Evolutionary conservation across 2,797 vertebrate species (phyloP).

Genomic region (Scyliorhinus canicula): DNA sequence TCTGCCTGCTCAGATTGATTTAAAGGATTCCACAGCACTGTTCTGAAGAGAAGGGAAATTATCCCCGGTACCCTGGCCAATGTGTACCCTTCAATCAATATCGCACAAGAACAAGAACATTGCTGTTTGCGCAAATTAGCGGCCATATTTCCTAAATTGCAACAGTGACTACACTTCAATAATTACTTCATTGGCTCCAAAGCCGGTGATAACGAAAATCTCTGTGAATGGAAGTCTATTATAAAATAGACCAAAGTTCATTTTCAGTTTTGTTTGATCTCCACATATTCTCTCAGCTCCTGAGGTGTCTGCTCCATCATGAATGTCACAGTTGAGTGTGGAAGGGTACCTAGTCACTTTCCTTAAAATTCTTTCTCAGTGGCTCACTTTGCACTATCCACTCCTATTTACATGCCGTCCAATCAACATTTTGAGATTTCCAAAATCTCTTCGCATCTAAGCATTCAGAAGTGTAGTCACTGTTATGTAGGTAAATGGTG

Average conservation of each 20-base stretch:
- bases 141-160: not conserved
- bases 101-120: not conserved
- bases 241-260: not conserved
- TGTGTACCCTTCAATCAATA: not conserved
- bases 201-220: not conserved
- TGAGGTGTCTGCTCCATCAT: not conserved
- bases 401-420: not conserved
- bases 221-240: not conserved
- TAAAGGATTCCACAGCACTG: not conserved
- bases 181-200: not conserved
- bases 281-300: not conserved
- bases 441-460: not conserved
- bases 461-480: not conserved
- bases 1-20: not conserved
- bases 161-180: not conserved
- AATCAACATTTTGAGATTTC: not conserved
- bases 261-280: not conserved
- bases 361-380: not conserved
- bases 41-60: not conserved
- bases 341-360: not conserved
- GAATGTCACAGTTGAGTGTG: not conserved
- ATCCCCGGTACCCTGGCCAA: not conserved
- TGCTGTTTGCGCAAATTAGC: not conserved
- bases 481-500: not conserved
- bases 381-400: not conserved